These are phyloP conservation scores for Aleiodes sp. DNA, from an alignment of 1,140 invertebrate species.

Conservation along the genomic window DNA sequence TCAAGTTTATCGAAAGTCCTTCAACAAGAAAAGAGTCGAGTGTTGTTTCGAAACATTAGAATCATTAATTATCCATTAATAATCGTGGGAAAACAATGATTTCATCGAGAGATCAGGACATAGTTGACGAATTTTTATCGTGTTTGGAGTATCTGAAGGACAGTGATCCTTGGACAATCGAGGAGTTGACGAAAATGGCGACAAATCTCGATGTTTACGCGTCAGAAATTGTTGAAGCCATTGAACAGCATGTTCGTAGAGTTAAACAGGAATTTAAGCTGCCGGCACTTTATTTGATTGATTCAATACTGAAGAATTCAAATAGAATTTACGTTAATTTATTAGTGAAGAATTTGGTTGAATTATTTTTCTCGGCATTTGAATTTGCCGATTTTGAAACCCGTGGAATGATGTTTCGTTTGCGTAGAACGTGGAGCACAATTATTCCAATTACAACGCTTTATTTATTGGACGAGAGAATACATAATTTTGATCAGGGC, in stretches of 20 bases:
- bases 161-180: neutral
- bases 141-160: neutral
- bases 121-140: neutral
- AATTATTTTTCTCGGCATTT: neutral
- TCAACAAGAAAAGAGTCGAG: too few relatives aligned
- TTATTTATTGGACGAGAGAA: neutral
- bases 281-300: neutral
- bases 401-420: neutral
- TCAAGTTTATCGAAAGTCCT: too few relatives aligned
- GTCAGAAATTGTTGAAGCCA: neutral
- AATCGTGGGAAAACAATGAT: too few relatives aligned
- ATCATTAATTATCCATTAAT: too few relatives aligned
- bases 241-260: neutral
- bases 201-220: neutral
- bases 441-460: neutral
- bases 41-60: too few relatives aligned
- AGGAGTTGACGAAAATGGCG: neutral
- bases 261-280: neutral
- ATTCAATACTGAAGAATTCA: neutral
- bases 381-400: neutral
- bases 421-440: neutral
- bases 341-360: neutral
- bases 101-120: neutral
- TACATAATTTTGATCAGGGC: neutral
- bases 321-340: neutral